Conservation (phyloP, 2,797 vertebrate genomes). For the Paedocypris micromegethes region DNA sequence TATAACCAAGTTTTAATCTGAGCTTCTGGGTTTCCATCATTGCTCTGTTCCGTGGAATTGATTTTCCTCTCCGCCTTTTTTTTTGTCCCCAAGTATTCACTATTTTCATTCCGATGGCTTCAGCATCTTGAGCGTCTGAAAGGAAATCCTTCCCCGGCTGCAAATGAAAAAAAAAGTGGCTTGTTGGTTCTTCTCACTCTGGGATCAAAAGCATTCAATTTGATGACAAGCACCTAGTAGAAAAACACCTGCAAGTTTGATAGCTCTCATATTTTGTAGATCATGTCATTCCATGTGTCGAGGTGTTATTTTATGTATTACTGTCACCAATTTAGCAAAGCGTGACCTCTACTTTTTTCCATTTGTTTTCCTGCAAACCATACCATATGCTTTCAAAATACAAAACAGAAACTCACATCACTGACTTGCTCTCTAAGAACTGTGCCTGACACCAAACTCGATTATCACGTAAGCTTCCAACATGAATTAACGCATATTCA, state of each 20-base stretch:
- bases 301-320: neutral
- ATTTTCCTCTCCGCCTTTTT: conserved; percentile 55
- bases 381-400: neutral
- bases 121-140: conserved; percentile 51
- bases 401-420: neutral
- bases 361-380: neutral
- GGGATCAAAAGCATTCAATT: conserved; percentile 56
- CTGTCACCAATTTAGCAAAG: neutral
- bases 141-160: conserved; percentile 45
- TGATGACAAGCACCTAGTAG: conserved; percentile 45
- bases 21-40: conserved; percentile 64
- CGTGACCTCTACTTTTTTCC: neutral
- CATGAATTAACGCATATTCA: conserved; percentile 1
- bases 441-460: neutral
- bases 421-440: too few relatives aligned
- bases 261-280: conserved; percentile 6
- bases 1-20: conserved; percentile 74
- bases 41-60: conserved; percentile 62
- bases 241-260: conserved; percentile 10
- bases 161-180: conserved; percentile 52
- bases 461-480: neutral
- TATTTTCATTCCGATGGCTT: conserved; percentile 72
- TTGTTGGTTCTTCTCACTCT: conserved; percentile 17
- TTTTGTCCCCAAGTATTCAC: conserved; percentile 58
- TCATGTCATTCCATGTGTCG: neutral